Conservation (phyloP, 2,888 invertebrate species). For the Syrista parreyssii region DNA sequence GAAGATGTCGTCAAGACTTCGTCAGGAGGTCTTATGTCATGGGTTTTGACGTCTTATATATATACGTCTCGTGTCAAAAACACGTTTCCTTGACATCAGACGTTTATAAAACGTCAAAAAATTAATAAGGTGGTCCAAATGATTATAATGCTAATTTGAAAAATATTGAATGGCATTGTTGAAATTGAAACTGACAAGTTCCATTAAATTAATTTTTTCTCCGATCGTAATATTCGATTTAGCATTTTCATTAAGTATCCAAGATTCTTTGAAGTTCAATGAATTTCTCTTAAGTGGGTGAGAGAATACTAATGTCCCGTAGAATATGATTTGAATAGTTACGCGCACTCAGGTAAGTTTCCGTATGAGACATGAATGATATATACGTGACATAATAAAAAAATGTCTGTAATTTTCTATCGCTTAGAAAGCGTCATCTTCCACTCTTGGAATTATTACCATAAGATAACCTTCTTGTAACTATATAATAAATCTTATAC, state of each 20-base stretch:
- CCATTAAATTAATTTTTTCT: too few species aligned
- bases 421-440: background rate
- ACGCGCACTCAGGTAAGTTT: background rate
- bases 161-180: background rate
- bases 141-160: background rate
- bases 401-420: background rate
- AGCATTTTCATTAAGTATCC: background rate
- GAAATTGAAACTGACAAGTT: too few species aligned
- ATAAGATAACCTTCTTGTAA: background rate
- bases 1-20: too few species aligned
- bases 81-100: too few species aligned
- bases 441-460: background rate
- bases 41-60: too few species aligned
- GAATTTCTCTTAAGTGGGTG: background rate
- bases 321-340: background rate
- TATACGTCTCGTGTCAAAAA: too few species aligned
- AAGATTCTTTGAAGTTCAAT: background rate
- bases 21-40: too few species aligned
- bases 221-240: background rate
- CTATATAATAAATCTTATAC: background rate
- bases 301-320: background rate
- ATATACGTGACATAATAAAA: background rate
- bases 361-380: background rate
- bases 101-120: too few species aligned
- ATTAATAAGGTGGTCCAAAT: too few species aligned